Conservation (phyloP, 2,113 vertebrate genomes). For the Corythornis madagascariensis region DNA sequence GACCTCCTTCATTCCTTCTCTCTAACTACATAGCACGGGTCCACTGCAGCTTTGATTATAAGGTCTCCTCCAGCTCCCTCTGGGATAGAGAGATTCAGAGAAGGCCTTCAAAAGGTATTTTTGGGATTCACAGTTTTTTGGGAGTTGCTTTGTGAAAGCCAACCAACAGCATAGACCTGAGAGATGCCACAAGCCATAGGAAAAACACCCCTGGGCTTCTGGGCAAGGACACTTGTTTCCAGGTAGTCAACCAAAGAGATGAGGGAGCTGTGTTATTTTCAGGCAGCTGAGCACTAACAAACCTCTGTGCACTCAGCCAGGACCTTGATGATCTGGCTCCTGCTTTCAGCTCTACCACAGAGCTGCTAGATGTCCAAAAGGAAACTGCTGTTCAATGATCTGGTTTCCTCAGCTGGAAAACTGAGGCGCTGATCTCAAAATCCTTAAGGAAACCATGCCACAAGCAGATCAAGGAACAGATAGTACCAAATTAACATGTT, state of each 20-base stretch:
- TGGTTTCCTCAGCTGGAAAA: slow-evolving; percentile 5
- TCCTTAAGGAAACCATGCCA: slow-evolving; percentile 16
- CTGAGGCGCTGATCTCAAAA: background rate
- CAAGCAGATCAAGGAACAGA: slow-evolving; percentile 13
- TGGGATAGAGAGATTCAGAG: background rate
- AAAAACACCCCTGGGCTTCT: background rate
- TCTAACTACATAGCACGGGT: fast-evolving
- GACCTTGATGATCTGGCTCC: background rate
- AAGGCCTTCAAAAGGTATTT: background rate
- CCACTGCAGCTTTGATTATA: background rate
- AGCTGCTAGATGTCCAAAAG: background rate
- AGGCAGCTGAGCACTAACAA: background rate
- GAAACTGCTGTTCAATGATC: background rate
- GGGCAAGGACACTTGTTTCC: background rate
- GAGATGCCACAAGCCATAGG: background rate
- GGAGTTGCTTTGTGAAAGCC: background rate
- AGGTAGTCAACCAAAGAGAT: background rate
- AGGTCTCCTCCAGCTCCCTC: background rate
- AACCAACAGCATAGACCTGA: background rate
- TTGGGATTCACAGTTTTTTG: background rate
- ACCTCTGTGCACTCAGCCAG: background rate
- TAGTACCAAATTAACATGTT: slow-evolving; percentile 15
- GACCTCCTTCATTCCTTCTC: background rate
- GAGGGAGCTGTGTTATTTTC: background rate
- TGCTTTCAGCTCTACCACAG: background rate